Evolutionary conservation across 2,797 vertebrate species (phyloP).

Genomic region (Catostomus latipinnis): DNA sequence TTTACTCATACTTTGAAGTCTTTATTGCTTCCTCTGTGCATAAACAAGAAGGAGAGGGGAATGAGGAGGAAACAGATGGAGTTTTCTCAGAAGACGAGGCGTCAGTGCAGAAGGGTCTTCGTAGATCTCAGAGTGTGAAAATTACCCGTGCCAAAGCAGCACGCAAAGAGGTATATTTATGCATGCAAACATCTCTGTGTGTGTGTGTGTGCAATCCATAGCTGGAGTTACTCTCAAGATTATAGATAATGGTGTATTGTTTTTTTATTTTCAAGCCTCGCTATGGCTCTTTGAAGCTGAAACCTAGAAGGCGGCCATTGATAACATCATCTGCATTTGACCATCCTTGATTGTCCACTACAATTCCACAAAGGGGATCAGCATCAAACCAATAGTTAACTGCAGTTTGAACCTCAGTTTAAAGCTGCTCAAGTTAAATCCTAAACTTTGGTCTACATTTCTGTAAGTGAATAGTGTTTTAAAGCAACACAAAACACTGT

Average conservation of each 20-base stretch:
- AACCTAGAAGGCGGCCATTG: conserved; percentile 81
- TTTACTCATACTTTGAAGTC: conserved; percentile 17
- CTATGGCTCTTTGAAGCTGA: conserved; percentile 86
- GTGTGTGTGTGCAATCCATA: background rate
- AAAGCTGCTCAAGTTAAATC: conserved; percentile 5
- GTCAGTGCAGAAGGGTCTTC: conserved; percentile 78
- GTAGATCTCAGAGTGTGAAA: conserved; percentile 87
- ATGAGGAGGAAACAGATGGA: conserved; percentile 80
- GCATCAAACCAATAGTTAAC: background rate
- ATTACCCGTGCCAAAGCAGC: conserved; percentile 79
- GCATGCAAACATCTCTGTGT: background rate
- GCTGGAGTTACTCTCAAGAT: conserved; percentile 1
- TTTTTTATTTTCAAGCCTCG: conserved; percentile 73
- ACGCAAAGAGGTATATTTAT: conserved; percentile 80
- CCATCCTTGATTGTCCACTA: conserved; percentile 46
- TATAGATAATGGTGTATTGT: background rate
- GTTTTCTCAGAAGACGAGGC: conserved; percentile 82
- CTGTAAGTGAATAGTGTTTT: conserved; percentile 8
- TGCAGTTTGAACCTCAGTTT: background rate
- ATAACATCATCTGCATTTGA: conserved; percentile 73
- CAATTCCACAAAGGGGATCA: conserved; percentile 1
- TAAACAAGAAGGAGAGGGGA: conserved; percentile 75
- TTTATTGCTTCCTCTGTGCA: conserved; percentile 38
- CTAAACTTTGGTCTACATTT: background rate
- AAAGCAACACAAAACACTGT: conserved; percentile 13